A percentile compares a stretch with the other conserved stretches of the same genome.
Evolutionary conservation across 2,797 vertebrate species (phyloP).

Genomic region (Chelmon rostratus): DNA sequence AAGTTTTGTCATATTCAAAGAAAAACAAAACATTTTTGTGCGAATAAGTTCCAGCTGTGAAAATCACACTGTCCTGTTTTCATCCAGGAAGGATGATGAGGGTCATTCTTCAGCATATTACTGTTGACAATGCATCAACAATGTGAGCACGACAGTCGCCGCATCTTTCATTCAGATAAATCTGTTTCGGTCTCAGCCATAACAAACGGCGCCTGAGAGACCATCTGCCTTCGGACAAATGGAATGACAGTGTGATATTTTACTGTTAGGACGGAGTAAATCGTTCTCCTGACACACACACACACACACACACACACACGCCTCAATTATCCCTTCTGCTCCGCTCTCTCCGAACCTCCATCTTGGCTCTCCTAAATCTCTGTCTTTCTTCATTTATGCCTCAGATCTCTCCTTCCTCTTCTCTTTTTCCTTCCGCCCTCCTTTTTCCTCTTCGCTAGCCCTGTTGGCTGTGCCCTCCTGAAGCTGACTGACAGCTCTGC

Average conservation of each 20-base stretch:
- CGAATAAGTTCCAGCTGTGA: conserved; percentile 1
- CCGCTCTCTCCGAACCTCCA: conserved; percentile 21
- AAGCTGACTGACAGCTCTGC: conserved; percentile 46
- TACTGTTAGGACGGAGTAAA: conserved; percentile 46
- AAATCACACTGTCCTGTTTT: neutral
- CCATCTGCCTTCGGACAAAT: conserved; percentile 34
- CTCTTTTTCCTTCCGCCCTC: neutral
- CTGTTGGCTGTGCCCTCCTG: neutral
- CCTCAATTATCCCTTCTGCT: conserved; percentile 43
- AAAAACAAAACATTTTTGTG: neutral
- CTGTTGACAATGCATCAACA: conserved; percentile 36
- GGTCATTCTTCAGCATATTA: conserved; percentile 35
- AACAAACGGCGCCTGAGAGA: conserved; percentile 48
- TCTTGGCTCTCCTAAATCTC: conserved; percentile 31
- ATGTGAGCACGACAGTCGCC: conserved; percentile 17
- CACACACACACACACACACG: conserved; percentile 31
- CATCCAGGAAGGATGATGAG: conserved; percentile 18
- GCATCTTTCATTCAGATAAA: conserved; percentile 61
- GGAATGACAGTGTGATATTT: conserved; percentile 51
- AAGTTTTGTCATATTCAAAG: neutral
- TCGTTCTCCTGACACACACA: conserved; percentile 38
- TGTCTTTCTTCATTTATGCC: conserved; percentile 3
- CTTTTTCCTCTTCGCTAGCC: neutral
- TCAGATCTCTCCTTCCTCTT: neutral
- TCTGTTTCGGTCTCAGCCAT: conserved; percentile 41